phyloP scores from a whole-genome alignment of 2,113 vertebrate genomes.

The Micromys minutus region DNA sequence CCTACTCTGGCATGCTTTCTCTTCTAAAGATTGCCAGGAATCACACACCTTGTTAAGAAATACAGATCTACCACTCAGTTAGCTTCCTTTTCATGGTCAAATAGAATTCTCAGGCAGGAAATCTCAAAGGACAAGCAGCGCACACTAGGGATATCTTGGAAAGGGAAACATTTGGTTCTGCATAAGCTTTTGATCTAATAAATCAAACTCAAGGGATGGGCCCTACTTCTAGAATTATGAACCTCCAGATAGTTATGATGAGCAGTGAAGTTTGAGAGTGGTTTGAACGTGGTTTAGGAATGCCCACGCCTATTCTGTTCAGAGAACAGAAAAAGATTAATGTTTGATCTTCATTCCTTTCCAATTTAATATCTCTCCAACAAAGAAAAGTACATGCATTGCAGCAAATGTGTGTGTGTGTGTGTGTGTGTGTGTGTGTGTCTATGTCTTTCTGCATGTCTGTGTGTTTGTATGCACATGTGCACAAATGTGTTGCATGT shows the following conservation, averaged over 20 bases:
- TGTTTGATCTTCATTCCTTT: not conserved
- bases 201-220: not conserved
- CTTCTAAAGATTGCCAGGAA: too few species aligned
- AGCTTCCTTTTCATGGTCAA: not conserved
- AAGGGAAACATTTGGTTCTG: not conserved
- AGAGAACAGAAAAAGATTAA: not conserved
- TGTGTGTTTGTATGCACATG: not conserved
- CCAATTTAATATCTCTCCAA: not conserved
- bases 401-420: too few species aligned
- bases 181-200: not conserved
- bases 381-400: too few species aligned
- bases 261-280: not conserved
- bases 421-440: not conserved
- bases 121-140: not conserved
- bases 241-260: not conserved
- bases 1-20: not conserved
- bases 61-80: not conserved
- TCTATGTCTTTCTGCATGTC: not conserved
- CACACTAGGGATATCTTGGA: not conserved
- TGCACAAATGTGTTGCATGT: not conserved
- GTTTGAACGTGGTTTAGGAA: not conserved
- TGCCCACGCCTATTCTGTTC: not conserved
- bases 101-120: not conserved
- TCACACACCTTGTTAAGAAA: not conserved
- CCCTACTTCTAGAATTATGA: not conserved